Base-by-base conservation (phyloP, 2,888 invertebrate genomes). In the Scelioninae gen. 2 region DNA sequence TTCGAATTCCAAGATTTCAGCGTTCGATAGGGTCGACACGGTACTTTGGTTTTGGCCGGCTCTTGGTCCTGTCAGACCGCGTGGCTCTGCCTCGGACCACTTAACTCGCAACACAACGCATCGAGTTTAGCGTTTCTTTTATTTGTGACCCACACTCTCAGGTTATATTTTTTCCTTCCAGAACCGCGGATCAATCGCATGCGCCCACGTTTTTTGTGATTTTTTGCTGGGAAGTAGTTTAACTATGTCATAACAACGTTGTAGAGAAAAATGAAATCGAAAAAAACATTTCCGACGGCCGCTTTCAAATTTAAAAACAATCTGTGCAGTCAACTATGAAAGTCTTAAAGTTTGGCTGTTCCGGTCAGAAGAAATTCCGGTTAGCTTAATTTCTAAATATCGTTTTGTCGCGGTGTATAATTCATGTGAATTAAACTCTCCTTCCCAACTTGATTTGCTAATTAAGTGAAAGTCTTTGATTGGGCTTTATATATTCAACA, bases 1-100 rank as follows among this genome's bases (percentile, higher is more conserved):
- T 55, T 81, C 81, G 79, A 81, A 82, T 83, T 81, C 80, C 81
- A 63, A 83, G 84, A 84, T 84, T 81, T 77, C 77, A 75, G 61
- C 46, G 61, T 73, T 67, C 70, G 81, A 83, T 82, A 82, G 79
- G 79, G 81, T 79, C 81, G 77, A 81, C 81, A 79, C 79, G 81
- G 77, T 77, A 75, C 63, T 71, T 68, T 63, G 58, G 67, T 67
- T 73, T 71, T 61, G 57, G 55, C 61, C 74, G 46, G 57, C 33
- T 53, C 69, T 64, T 35, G 50, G 67, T 58, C 73, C 53, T 65
- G 64, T 61, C 76, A 76, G 72, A 75, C 75, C 73, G 74, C 74
- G 76, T 73, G 75, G 73, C 71, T 75, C 73, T 45, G 28, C 53
- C 64, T 64, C 67, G 61, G 65, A 70, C 57, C 63, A 53, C 45